A percentile compares a stretch with the other conserved stretches of the same genome.
Evolutionary conservation across 1,140 invertebrate species (phyloP).

Genomic region (Macrostomum lignano): DNA sequence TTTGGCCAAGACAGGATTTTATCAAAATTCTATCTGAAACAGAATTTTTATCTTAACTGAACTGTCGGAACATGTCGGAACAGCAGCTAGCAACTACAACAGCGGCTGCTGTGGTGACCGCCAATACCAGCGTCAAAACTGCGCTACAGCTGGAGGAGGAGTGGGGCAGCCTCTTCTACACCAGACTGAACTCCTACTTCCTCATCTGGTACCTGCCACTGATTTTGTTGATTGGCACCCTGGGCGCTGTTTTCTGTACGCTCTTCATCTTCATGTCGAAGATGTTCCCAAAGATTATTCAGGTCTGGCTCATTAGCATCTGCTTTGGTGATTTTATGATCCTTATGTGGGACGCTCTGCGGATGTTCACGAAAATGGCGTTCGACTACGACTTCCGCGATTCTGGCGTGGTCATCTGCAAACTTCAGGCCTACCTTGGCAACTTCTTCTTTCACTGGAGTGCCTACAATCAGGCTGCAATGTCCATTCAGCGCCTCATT

Average conservation of each 20-base stretch:
- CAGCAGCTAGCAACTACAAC: too few species aligned
- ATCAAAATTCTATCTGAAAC: too few species aligned
- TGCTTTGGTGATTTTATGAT: constrained; percentile 5
- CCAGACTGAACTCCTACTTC: too few species aligned
- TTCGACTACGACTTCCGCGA: constrained; percentile 2
- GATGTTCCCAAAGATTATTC: neutral
- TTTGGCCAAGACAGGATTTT: too few species aligned
- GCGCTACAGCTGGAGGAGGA: too few species aligned
- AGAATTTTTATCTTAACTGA: too few species aligned
- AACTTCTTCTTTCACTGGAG: constrained; percentile 5
- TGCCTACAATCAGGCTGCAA: constrained; percentile 1
- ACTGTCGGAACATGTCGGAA: too few species aligned
- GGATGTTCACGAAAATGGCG: constrained; percentile 2
- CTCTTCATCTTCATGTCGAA: constrained; percentile 1
- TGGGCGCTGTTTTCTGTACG: neutral
- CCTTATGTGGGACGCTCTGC: neutral
- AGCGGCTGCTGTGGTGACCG: too few species aligned
- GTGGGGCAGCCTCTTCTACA: too few species aligned
- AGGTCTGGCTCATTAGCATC: constrained; percentile 4
- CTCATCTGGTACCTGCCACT: neutral
- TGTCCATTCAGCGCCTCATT: neutral
- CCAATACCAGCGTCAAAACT: too few species aligned
- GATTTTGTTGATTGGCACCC: neutral
- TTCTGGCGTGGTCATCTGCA: neutral
- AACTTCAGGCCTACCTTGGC: neutral